These are phyloP conservation scores for Erpobdella octoculata DNA, from an alignment of 2,888 invertebrate genomes.

Conservation along the genomic window DNA sequence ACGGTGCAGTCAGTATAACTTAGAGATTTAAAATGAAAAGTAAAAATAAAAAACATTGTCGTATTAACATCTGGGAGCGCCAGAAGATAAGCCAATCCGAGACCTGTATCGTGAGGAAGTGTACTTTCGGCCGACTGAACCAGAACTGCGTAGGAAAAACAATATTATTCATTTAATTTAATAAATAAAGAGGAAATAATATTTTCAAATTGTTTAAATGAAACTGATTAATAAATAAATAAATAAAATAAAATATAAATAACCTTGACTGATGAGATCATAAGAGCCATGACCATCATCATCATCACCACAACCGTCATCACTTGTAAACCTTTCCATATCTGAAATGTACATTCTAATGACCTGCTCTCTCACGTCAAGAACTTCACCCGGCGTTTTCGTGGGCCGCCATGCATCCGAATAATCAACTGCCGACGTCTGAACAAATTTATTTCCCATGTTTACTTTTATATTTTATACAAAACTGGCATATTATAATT, in stretches of 20 bases:
- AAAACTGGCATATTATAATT: no score
- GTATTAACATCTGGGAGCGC: slow-evolving; percentile 49
- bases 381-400: no score
- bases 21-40: background rate
- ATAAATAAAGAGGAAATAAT: no score
- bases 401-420: no score
- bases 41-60: background rate
- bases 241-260: background rate
- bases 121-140: slow-evolving; percentile 55
- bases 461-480: no score
- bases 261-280: background rate
- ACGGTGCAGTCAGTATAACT: no score
- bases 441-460: no score
- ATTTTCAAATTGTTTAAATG: no score
- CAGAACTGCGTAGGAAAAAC: slow-evolving; percentile 48
- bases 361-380: no score
- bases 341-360: no score
- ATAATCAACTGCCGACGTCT: no score
- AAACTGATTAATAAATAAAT: background rate
- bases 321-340: no score
- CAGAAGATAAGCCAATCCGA: slow-evolving; percentile 57
- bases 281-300: background rate
- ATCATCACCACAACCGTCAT: background rate
- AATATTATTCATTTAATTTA: background rate
- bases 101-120: slow-evolving; percentile 55